Conservation (phyloP, 2,797 vertebrate species). For the Nasua narica region DNA sequence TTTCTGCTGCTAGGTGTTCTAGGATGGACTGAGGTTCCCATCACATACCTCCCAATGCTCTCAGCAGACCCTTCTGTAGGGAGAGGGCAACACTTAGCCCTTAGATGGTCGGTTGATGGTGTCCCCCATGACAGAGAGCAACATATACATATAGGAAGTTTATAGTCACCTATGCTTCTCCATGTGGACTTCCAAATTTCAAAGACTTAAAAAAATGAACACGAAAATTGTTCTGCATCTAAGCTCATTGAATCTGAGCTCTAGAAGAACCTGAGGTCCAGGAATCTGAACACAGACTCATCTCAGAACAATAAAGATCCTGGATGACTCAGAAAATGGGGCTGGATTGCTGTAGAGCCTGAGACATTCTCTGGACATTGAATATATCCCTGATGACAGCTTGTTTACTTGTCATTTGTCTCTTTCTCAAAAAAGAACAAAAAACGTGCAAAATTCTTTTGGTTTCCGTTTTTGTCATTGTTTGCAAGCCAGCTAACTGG, state of each 20-base stretch:
- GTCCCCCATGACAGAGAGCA: background rate
- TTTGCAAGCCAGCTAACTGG: constrained; percentile 28
- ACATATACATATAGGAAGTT: background rate
- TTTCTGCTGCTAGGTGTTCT: background rate
- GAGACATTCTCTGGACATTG: background rate
- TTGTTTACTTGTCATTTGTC: constrained; percentile 44
- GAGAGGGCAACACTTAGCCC: background rate
- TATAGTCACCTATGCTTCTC: background rate
- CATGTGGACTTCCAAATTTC: background rate
- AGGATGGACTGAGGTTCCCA: background rate
- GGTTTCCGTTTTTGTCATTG: constrained; percentile 38
- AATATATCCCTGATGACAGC: constrained; percentile 7
- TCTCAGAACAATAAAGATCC: background rate
- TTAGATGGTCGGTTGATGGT: background rate
- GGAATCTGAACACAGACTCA: background rate
- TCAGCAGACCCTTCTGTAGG: background rate
- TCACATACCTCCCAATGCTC: background rate
- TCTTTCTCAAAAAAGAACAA: constrained; percentile 36
- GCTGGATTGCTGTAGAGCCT: background rate
- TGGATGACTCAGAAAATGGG: background rate
- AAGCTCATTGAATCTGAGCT: background rate
- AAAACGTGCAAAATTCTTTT: constrained; percentile 6
- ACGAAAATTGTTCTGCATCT: background rate
- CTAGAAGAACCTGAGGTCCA: background rate
- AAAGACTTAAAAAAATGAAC: background rate